A percentile compares a stretch with the other conserved stretches of the same genome.
phyloP scores from a whole-genome alignment of 2,113 vertebrate species.

The Xiphophorus maculatus region DNA sequence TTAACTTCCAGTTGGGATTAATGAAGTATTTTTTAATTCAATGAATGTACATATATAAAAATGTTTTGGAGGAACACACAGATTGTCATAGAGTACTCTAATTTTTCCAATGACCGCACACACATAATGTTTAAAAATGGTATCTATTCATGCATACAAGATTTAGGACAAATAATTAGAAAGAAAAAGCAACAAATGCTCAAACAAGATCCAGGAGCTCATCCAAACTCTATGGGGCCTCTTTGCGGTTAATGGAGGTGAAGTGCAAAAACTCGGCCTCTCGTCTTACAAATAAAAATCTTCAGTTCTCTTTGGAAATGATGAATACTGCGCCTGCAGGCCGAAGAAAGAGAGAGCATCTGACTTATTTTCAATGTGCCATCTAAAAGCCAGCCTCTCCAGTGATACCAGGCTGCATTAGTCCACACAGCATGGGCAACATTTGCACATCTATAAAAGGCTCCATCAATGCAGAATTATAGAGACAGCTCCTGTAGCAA shows the following conservation, averaged over 20 bases:
- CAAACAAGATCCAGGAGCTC: background rate
- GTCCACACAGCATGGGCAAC: background rate
- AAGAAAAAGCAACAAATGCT: too few species aligned
- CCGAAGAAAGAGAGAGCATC: background rate
- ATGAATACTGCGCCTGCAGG: background rate
- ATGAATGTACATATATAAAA: too few species aligned
- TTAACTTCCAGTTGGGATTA: too few species aligned
- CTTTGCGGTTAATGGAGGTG: background rate
- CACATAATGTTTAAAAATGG: too few species aligned
- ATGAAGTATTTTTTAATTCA: too few species aligned
- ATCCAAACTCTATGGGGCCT: background rate
- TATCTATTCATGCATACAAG: too few species aligned
- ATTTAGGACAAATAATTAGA: too few species aligned
- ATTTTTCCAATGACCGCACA: too few species aligned
- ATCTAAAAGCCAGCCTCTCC: constrained; percentile 2
- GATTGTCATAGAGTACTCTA: too few species aligned
- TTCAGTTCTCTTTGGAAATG: background rate
- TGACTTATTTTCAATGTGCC: background rate
- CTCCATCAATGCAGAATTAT: background rate
- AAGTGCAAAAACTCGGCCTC: background rate
- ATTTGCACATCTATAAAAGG: background rate
- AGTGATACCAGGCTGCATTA: constrained; percentile 1
- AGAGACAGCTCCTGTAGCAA: background rate
- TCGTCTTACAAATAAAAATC: background rate
- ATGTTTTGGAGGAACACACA: too few species aligned